These are phyloP conservation scores for Mormyrus lacerda DNA, from an alignment of 2,113 vertebrate genomes.

Conservation along the genomic window DNA sequence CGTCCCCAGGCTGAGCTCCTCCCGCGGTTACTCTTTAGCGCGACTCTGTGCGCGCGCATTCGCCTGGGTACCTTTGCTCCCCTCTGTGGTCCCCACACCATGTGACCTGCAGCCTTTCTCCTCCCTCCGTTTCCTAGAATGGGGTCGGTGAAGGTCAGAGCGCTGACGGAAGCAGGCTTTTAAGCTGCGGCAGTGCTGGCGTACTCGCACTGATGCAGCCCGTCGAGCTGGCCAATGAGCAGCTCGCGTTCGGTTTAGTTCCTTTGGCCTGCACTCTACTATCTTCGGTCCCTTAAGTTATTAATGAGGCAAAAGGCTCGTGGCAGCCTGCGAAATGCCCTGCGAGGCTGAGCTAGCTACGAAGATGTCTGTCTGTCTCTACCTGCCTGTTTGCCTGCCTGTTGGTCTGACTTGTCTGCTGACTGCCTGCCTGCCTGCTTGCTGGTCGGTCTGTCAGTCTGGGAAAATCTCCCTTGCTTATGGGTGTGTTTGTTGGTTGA, in stretches of 20 bases:
- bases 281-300: neutral
- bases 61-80: neutral
- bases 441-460: neutral
- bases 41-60: neutral
- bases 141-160: neutral
- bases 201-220: neutral
- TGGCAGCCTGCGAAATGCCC: neutral
- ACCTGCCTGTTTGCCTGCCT: slow-evolving; percentile 21
- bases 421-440: slow-evolving; percentile 24
- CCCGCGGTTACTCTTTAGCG: neutral
- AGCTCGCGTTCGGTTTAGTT: neutral
- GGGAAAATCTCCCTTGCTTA: neutral
- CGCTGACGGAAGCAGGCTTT: neutral
- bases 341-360: neutral
- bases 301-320: neutral
- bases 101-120: neutral
- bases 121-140: neutral
- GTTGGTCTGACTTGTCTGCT: too few relatives aligned
- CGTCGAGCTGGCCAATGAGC: neutral
- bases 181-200: neutral
- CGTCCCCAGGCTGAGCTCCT: neutral
- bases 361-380: slow-evolving; percentile 42
- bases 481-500: neutral
- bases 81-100: neutral
- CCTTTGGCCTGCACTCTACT: neutral